Conservation (phyloP, 2,797 vertebrate species). For the Rhinella marina region DNA sequence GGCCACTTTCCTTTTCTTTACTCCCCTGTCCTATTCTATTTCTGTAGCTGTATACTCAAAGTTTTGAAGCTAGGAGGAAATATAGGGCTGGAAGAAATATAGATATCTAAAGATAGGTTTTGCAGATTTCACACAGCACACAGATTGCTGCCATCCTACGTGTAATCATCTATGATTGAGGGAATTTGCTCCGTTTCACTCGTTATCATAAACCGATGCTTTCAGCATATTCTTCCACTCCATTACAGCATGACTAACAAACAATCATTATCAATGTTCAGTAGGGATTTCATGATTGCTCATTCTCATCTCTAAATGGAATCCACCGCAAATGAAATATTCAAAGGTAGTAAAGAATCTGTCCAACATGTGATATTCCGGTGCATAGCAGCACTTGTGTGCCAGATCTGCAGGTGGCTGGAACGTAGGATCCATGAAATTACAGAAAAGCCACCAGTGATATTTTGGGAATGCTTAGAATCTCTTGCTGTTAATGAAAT, state of each 20-base stretch:
- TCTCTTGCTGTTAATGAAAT: conserved; percentile 8
- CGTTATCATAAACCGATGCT: conserved; percentile 27
- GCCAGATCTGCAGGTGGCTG: conserved; percentile 30
- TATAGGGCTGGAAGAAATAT: too few species aligned
- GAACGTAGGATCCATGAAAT: not conserved
- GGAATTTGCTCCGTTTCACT: conserved; percentile 21
- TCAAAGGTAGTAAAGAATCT: not conserved
- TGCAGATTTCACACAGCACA: not conserved
- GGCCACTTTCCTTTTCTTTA: too few species aligned
- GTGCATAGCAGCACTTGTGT: not conserved
- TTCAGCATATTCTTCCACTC: conserved; percentile 27
- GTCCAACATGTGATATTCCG: conserved; percentile 2
- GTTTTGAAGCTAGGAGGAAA: too few species aligned
- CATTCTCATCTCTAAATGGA: conserved; percentile 28
- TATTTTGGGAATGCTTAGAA: conserved; percentile 1
- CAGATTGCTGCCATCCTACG: not conserved
- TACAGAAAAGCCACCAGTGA: not conserved
- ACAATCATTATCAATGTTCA: conserved; percentile 19
- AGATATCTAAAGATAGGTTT: not conserved
- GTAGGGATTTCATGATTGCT: conserved; percentile 13
- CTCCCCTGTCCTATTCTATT: not conserved
- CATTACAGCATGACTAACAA: conserved; percentile 36
- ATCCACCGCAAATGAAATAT: conserved; percentile 12
- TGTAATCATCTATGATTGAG: not conserved
- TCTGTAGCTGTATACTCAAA: not conserved